phyloP scores from a whole-genome alignment of 92 coral and sea anemone genomes.

The Parazoanthus darwini region DNA sequence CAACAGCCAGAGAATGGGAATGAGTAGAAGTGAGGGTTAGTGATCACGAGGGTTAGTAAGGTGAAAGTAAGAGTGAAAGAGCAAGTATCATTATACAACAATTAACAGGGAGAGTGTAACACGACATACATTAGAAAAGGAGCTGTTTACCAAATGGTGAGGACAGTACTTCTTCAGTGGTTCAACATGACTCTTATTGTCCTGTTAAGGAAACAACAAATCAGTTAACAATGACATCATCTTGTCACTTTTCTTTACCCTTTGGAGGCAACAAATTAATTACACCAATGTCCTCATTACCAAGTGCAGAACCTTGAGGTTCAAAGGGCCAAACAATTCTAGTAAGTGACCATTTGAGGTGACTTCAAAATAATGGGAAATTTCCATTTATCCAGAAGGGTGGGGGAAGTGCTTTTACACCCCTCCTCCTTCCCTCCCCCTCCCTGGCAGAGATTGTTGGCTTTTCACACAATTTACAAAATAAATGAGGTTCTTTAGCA shows the following conservation, averaged over 20 bases:
- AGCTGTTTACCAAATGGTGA: slow-evolving; percentile 77
- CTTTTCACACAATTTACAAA: too few species aligned
- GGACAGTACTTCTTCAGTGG: slow-evolving; percentile 89
- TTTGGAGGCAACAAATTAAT: background rate
- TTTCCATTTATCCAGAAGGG: too few species aligned
- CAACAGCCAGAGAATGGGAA: background rate
- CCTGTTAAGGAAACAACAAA: slow-evolving; percentile 46
- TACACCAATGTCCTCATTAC: background rate
- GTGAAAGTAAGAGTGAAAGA: background rate
- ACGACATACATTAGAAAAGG: slow-evolving; percentile 13
- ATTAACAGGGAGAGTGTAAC: background rate
- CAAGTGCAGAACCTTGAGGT: too few species aligned
- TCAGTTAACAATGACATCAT: background rate
- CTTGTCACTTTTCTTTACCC: background rate
- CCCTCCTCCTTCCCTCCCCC: too few species aligned
- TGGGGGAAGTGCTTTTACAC: too few species aligned
- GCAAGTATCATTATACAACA: background rate
- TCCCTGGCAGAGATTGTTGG: too few species aligned
- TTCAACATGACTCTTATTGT: slow-evolving; percentile 69
- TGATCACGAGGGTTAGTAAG: too few species aligned
- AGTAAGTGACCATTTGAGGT: too few species aligned
- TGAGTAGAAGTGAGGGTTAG: background rate
- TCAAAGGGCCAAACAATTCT: too few species aligned
- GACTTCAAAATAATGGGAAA: too few species aligned
- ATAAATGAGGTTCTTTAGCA: too few species aligned